phyloP scores from a whole-genome alignment of 2,113 vertebrate genomes.

The Xiphophorus couchianus region DNA sequence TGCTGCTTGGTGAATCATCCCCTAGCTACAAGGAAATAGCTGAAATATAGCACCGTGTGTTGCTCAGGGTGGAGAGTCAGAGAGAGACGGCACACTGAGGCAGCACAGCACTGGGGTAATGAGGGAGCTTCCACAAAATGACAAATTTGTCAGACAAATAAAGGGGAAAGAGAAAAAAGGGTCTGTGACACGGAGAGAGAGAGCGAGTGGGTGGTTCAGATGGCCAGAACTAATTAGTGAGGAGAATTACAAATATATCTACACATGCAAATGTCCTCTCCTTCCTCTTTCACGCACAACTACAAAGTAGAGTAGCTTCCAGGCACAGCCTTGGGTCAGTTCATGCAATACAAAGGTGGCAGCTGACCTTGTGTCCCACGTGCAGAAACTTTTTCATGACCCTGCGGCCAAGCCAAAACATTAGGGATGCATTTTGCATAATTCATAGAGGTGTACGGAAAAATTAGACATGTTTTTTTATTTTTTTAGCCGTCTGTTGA shows the following conservation, averaged over 20 bases:
- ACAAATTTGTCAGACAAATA: slow-evolving; percentile 43
- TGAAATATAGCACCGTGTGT: slow-evolving; percentile 34
- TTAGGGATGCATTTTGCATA: slow-evolving; percentile 56
- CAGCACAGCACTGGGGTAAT: slow-evolving; percentile 29
- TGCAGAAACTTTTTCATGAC: slow-evolving; percentile 51
- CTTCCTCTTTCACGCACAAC: not conserved
- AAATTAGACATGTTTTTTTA: slow-evolving; percentile 16
- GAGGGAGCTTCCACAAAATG: slow-evolving; percentile 36
- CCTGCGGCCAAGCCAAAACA: slow-evolving; percentile 53
- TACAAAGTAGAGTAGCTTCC: slow-evolving; percentile 22
- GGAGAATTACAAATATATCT: slow-evolving; percentile 41
- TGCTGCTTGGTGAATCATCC: slow-evolving; percentile 52
- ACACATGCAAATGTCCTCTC: slow-evolving; percentile 8
- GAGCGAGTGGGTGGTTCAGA: slow-evolving; percentile 52
- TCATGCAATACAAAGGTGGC: slow-evolving; percentile 53
- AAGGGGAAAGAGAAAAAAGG: slow-evolving; percentile 26
- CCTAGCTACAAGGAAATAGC: slow-evolving; percentile 30
- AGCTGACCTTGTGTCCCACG: slow-evolving; percentile 63
- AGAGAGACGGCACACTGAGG: slow-evolving; percentile 27
- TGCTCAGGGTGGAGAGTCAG: slow-evolving; percentile 25
- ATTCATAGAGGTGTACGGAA: slow-evolving; percentile 45
- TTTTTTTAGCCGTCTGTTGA: slow-evolving; percentile 34
- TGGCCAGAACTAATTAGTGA: slow-evolving; percentile 57
- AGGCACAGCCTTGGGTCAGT: slow-evolving; percentile 52
- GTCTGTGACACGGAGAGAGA: slow-evolving; percentile 24